phyloP scores from a whole-genome alignment of 1,140 invertebrate species.

The Tachypleus tridentatus region DNA sequence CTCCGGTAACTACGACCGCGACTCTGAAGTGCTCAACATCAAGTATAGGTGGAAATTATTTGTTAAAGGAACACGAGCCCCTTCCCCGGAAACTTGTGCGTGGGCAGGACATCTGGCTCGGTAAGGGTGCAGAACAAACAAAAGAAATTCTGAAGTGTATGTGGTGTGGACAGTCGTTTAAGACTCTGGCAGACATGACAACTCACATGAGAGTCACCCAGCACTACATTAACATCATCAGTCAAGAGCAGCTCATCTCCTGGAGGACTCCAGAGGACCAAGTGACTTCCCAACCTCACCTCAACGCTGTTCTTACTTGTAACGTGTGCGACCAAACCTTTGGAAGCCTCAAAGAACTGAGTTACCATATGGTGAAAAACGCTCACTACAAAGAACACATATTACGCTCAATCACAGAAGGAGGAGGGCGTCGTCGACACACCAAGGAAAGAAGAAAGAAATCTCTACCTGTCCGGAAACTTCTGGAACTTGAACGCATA shows the following conservation, averaged over 20 bases:
- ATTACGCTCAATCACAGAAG: constrained; percentile 76
- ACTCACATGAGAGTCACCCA: constrained; percentile 98
- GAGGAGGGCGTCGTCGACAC: constrained; percentile 64
- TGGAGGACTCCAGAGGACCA: constrained; percentile 83
- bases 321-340: constrained; percentile 96
- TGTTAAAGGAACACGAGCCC: constrained; percentile 83
- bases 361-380: constrained; percentile 97
- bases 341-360: constrained; percentile 84
- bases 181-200: constrained; percentile 89
- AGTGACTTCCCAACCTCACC: constrained; percentile 54
- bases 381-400: constrained; percentile 95
- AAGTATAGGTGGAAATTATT: constrained; percentile 9
- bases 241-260: constrained; percentile 89
- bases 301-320: constrained; percentile 87
- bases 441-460: constrained; percentile 78
- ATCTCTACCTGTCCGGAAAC: constrained; percentile 77
- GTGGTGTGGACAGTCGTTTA: constrained; percentile 96
- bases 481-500: constrained; percentile 75
- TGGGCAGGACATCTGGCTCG: constrained; percentile 96
- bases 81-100: constrained; percentile 86
- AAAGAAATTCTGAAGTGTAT: constrained; percentile 95
- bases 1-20: constrained; percentile 17
- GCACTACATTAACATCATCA: constrained; percentile 95
- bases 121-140: constrained; percentile 93
- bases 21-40: constrained; percentile 8